These are phyloP conservation scores for Drosophila yooni DNA, from an alignment of 2,888 invertebrate species.

Conservation along the genomic window DNA sequence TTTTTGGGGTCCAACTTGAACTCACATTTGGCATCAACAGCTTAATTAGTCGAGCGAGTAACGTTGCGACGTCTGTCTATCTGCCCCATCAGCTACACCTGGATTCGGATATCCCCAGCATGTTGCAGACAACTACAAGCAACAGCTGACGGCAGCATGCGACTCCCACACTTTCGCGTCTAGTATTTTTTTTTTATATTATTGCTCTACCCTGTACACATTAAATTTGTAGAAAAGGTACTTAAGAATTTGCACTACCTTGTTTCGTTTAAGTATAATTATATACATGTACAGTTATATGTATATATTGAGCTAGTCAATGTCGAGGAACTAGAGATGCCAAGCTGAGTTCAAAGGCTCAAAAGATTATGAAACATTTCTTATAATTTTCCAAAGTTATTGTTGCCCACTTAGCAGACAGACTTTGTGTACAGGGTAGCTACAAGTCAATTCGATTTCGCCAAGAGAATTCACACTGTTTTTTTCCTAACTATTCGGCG, in stretches of 20 bases:
- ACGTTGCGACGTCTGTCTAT: constrained; percentile 48
- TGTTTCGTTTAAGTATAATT: not conserved
- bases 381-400: not conserved
- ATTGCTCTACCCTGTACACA: constrained; percentile 14
- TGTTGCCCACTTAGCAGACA: not conserved
- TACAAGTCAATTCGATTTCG: not conserved
- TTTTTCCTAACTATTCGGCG: constrained; percentile 8
- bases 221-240: not conserved
- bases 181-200: constrained; percentile 27
- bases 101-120: constrained; percentile 45
- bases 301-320: not conserved
- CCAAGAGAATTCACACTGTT: not conserved
- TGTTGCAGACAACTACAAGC: constrained; percentile 30
- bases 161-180: constrained; percentile 81
- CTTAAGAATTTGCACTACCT: not conserved
- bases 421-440: constrained; percentile 6
- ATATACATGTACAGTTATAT: not conserved
- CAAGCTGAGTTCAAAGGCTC: not conserved
- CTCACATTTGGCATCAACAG: constrained; percentile 44
- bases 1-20: constrained; percentile 29
- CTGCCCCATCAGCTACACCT: constrained; percentile 19
- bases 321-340: not conserved
- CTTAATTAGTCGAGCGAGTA: constrained; percentile 64
- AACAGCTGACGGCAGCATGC: constrained; percentile 60
- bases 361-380: not conserved